Evolutionary conservation across 2,888 invertebrate species (phyloP).

Genomic region (Chrysomela aeneicollis): DNA sequence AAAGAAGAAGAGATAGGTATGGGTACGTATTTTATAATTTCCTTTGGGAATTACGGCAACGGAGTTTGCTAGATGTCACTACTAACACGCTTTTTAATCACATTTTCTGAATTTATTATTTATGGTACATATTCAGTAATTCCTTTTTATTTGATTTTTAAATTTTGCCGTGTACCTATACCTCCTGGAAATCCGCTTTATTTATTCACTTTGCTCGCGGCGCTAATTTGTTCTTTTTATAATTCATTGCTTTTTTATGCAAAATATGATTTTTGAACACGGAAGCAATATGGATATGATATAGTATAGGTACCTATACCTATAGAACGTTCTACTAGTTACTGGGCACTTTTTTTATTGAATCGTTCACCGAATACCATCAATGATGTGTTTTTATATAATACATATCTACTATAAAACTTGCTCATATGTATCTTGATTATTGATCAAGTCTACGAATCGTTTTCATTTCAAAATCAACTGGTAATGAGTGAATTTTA

Average conservation of each 20-base stretch:
- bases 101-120: constrained; percentile 54
- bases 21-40: constrained; percentile 60
- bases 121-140: constrained; percentile 49
- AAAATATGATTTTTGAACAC: constrained; percentile 13
- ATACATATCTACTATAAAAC: too few relatives aligned
- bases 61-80: constrained; percentile 52
- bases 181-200: constrained; percentile 38
- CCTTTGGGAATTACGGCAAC: constrained; percentile 56
- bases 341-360: not conserved
- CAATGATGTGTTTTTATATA: too few relatives aligned
- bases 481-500: too few relatives aligned
- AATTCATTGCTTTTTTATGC: constrained; percentile 35
- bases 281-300: not conserved
- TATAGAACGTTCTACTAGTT: not conserved
- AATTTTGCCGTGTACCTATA: constrained; percentile 36
- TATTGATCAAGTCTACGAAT: too few relatives aligned
- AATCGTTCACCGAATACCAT: too few relatives aligned
- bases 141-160: constrained; percentile 51
- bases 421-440: too few relatives aligned
- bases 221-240: constrained; percentile 39
- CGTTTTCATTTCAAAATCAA: too few relatives aligned
- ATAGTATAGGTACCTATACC: too few relatives aligned
- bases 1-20: constrained; percentile 48
- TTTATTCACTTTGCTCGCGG: constrained; percentile 44
- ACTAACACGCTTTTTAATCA: constrained; percentile 54